phyloP scores from a whole-genome alignment of 2,113 vertebrate genomes.

The Edolisoma coerulescens region DNA sequence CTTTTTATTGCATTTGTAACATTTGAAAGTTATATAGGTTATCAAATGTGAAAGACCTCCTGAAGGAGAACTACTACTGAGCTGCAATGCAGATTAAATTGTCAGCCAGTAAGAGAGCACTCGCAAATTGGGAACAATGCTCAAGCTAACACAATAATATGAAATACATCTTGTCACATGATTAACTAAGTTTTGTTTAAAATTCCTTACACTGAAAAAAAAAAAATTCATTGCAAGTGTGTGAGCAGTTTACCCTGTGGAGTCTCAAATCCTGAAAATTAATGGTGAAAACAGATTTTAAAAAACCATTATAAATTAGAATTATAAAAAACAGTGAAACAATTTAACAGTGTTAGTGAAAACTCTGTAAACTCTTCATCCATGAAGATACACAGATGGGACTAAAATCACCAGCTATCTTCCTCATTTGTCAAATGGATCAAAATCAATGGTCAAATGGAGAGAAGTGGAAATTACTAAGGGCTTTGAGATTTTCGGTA shows the following conservation, averaged over 20 bases:
- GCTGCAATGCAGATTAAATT: background rate
- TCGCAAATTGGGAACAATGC: background rate
- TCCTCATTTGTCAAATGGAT: background rate
- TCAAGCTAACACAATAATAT: background rate
- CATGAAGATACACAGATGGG: background rate
- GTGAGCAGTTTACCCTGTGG: background rate
- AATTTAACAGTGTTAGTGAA: background rate
- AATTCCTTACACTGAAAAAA: background rate
- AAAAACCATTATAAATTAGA: background rate
- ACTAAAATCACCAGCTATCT: background rate
- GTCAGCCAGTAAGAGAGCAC: background rate
- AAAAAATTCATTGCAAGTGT: background rate
- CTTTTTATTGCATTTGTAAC: background rate
- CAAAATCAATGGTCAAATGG: background rate
- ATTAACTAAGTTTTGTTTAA: background rate
- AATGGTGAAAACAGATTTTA: background rate
- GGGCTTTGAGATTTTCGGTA: background rate
- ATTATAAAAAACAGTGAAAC: background rate
- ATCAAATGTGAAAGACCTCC: background rate
- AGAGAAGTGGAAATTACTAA: background rate
- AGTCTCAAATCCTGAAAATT: background rate
- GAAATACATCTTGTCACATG: background rate
- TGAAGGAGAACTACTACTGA: background rate
- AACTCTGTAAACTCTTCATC: background rate
- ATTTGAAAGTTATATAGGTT: background rate